Conservation (phyloP, 2,797 vertebrate genomes). For the Trematomus bernacchii region DNA sequence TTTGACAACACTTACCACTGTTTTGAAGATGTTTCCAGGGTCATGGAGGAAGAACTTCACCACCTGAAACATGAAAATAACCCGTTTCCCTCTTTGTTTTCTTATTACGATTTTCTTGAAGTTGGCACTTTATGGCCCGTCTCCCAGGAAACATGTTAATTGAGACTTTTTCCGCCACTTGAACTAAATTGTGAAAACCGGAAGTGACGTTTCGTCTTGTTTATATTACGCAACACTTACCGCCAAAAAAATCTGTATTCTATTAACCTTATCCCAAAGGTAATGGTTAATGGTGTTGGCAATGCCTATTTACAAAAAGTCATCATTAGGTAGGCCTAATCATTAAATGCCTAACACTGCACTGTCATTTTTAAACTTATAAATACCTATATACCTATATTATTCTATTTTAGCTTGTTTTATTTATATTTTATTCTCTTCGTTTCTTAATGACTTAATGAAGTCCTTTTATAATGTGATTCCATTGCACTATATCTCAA, state of each 20-base stretch:
- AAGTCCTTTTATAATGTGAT: too few species aligned
- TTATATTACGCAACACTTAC: neutral
- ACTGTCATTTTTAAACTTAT: too few species aligned
- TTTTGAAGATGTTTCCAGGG: neutral
- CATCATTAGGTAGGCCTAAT: neutral
- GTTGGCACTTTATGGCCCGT: neutral
- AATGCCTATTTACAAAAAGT: rapidly evolving
- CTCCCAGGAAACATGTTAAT: neutral
- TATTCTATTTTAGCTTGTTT: too few species aligned
- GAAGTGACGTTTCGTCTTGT: neutral
- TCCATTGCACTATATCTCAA: too few species aligned
- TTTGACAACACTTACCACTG: neutral
- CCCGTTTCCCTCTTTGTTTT: neutral
- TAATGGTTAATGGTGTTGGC: too few species aligned
- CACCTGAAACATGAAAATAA: neutral
- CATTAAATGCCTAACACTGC: neutral
- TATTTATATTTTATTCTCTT: too few species aligned
- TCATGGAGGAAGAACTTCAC: neutral
- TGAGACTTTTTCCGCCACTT: neutral
- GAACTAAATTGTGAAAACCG: neutral
- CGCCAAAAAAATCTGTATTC: too few species aligned
- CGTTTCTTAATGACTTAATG: too few species aligned
- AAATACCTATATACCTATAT: too few species aligned
- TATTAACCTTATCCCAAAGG: neutral
- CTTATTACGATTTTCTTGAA: neutral